A percentile compares a stretch with the other conserved stretches of the same genome.
phyloP scores from a whole-genome alignment of 2,113 vertebrate species.

The Acrocephalus kingi region DNA sequence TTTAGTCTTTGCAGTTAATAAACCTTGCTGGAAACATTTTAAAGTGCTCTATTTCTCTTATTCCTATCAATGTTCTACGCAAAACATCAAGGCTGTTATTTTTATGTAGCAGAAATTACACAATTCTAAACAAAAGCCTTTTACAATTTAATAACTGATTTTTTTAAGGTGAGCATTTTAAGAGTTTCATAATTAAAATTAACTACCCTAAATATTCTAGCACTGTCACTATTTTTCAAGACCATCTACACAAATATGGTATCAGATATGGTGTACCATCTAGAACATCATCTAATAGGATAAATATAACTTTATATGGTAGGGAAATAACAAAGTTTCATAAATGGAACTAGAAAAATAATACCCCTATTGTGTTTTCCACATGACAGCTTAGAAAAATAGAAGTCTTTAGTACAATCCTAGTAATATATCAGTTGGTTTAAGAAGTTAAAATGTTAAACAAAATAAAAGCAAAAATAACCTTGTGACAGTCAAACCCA shows the following conservation, averaged over 20 bases:
- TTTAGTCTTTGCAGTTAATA: background rate
- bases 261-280: background rate
- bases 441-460: background rate
- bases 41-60: background rate
- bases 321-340: background rate
- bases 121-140: background rate
- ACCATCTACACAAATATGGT: background rate
- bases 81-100: background rate
- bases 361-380: background rate
- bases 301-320: background rate
- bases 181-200: background rate
- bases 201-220: background rate
- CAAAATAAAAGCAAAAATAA: background rate
- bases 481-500: background rate
- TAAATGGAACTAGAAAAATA: background rate
- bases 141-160: background rate
- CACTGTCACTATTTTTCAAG: background rate
- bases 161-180: background rate
- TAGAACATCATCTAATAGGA: background rate
- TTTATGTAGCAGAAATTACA: background rate
- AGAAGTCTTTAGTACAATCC: background rate
- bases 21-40: background rate
- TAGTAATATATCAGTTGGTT: background rate
- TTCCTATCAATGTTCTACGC: background rate
- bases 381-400: background rate